These are phyloP conservation scores for Lumbricus terrestris DNA, from an alignment of 2,888 invertebrate genomes.

Conservation along the genomic window DNA sequence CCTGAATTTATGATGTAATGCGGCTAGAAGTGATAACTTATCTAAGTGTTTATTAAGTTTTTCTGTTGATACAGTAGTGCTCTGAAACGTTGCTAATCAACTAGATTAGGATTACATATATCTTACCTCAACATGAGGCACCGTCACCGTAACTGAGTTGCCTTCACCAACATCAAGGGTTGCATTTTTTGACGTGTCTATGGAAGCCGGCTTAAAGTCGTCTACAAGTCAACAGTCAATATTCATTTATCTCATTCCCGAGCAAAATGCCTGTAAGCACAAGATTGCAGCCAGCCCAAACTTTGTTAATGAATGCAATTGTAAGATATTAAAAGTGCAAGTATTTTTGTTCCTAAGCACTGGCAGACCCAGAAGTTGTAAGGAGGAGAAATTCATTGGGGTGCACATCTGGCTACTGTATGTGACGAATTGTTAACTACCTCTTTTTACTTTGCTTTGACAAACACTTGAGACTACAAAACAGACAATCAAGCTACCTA, in stretches of 20 bases:
- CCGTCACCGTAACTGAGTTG: conserved; percentile 79
- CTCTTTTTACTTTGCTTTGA: too few species aligned
- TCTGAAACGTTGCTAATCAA: too few species aligned
- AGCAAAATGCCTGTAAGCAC: background rate
- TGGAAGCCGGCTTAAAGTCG: conserved; percentile 98
- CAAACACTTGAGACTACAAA: too few species aligned
- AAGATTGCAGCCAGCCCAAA: background rate
- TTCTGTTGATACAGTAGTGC: too few species aligned
- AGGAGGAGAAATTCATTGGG: too few species aligned
- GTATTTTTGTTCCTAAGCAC: background rate
- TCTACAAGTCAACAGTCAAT: conserved; percentile 67
- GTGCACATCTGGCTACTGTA: too few species aligned
- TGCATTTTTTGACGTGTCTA: conserved; percentile 87
- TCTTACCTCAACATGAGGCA: conserved; percentile 80
- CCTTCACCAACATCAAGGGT: conserved; percentile 84
- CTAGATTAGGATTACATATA: background rate
- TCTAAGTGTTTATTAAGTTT: too few species aligned
- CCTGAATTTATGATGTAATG: too few species aligned
- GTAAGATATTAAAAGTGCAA: background rate
- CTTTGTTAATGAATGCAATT: background rate
- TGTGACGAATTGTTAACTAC: too few species aligned
- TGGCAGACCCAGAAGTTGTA: too few species aligned
- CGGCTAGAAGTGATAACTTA: background rate
- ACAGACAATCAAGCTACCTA: too few species aligned
- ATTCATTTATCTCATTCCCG: background rate